These are phyloP conservation scores for Notechis scutatus DNA, from an alignment of 2,113 vertebrate species.

Conservation along the genomic window DNA sequence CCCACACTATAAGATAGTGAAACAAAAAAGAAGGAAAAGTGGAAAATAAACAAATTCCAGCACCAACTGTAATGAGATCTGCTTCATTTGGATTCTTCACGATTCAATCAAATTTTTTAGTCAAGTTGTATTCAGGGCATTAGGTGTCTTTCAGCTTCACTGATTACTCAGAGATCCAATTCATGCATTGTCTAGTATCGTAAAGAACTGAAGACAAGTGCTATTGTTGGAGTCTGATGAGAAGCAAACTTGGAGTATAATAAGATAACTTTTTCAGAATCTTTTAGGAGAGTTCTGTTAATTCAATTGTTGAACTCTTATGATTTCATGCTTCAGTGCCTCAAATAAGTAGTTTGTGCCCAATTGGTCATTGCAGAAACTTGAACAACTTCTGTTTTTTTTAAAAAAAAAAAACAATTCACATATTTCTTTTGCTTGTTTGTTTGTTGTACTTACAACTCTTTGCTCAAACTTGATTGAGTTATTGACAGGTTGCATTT, in stretches of 20 bases:
- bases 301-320: not conserved
- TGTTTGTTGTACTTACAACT: conserved; percentile 6
- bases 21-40: not conserved
- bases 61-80: not conserved
- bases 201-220: not conserved
- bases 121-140: not conserved
- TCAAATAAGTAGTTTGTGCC: not conserved
- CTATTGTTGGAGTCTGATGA: not conserved
- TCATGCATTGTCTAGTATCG: not conserved
- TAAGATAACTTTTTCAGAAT: not conserved
- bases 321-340: not conserved
- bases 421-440: not conserved
- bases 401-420: not conserved
- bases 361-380: not conserved
- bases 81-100: not conserved
- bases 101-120: not conserved
- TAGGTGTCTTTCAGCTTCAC: not conserved
- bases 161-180: not conserved
- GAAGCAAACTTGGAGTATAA: not conserved
- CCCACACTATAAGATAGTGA: not conserved
- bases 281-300: not conserved
- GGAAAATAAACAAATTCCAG: not conserved
- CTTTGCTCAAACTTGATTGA: not conserved
- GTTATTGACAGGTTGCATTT: not conserved
- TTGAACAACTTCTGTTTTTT: not conserved